Conservation (phyloP, 2,888 invertebrate genomes). For the Ferdinandea cuprea region DNA sequence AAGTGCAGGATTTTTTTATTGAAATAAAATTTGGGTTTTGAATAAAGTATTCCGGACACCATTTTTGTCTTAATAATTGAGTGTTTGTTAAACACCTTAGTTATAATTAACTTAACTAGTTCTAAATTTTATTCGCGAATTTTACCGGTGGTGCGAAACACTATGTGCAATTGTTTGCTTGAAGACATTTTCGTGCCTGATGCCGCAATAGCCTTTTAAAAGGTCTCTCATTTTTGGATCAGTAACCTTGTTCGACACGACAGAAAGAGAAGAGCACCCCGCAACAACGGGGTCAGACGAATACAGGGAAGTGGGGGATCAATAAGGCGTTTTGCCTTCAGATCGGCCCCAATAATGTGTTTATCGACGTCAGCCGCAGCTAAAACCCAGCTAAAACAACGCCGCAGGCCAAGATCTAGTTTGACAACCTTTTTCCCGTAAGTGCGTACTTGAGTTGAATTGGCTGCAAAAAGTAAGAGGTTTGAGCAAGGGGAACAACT, state of each 20-base stretch:
- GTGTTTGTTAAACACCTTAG: no score
- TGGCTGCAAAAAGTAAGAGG: conserved; percentile 61
- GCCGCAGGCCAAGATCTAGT: conserved; percentile 72
- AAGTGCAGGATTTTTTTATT: no score
- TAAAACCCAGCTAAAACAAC: conserved; percentile 72
- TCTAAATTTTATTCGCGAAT: no score
- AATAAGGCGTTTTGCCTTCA: conserved; percentile 33
- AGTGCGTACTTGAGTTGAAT: conserved; percentile 48
- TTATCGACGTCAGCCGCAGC: conserved; percentile 71
- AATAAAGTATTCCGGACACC: no score
- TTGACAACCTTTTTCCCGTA: conserved; percentile 9
- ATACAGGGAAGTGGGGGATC: conserved; percentile 37
- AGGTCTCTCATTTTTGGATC: not conserved
- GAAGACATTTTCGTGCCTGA: conserved; percentile 9
- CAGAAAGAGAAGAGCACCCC: conserved; percentile 19
- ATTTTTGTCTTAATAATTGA: no score
- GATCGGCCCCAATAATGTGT: conserved; percentile 72
- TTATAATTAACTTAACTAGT: no score
- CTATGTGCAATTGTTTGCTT: not conserved
- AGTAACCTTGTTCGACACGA: not conserved
- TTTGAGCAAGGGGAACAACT: not conserved
- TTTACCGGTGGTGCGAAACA: conserved; percentile 55
- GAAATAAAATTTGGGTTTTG: no score
- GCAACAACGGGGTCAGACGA: not conserved
- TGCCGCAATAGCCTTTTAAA: conserved; percentile 3